These are phyloP conservation scores for Ptyas mucosa DNA, from an alignment of 2,113 vertebrate species.

Conservation along the genomic window DNA sequence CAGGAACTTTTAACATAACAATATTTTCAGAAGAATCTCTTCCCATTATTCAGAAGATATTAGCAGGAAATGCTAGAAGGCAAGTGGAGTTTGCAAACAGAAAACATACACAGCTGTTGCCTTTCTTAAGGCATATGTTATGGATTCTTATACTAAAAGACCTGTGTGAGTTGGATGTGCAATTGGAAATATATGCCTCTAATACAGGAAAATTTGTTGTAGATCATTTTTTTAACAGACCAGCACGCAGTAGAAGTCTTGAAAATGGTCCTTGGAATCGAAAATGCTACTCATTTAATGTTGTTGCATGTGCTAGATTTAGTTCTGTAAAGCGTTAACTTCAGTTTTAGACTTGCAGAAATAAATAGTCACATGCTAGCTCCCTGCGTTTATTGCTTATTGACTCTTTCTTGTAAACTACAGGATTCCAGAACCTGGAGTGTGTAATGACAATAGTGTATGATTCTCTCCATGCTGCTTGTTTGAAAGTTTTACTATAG, in stretches of 20 bases:
- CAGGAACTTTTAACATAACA: not conserved
- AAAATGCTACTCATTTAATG: not conserved
- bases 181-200: not conserved
- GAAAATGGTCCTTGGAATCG: not conserved
- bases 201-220: not conserved
- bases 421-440: not conserved
- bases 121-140: not conserved
- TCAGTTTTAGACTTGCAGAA: not conserved
- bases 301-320: not conserved
- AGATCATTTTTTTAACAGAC: not conserved
- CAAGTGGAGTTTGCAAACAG: not conserved
- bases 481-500: constrained; percentile 8
- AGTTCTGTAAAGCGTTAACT: not conserved
- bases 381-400: not conserved
- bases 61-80: not conserved
- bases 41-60: not conserved
- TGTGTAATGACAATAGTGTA: not conserved
- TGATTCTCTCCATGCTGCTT: not conserved
- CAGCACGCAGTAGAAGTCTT: not conserved
- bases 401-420: not conserved
- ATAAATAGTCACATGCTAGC: not conserved
- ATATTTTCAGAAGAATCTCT: not conserved
- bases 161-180: not conserved
- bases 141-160: not conserved
- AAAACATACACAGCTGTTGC: not conserved